Evolutionary conservation across 2,797 vertebrate genomes (phyloP).

Genomic region (Myotis pilosus): DNA sequence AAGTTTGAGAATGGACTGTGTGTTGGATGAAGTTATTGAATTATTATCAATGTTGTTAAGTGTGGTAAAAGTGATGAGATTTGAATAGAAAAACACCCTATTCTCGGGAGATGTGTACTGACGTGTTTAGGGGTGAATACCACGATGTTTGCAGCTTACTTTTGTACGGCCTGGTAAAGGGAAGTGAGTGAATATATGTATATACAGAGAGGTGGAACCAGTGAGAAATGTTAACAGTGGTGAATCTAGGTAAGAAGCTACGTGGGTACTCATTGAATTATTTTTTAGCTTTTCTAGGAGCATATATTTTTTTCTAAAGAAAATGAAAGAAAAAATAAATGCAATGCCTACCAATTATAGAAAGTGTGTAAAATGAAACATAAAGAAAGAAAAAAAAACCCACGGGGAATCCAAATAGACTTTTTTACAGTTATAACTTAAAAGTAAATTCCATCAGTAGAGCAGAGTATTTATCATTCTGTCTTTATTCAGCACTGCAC

Average conservation of each 20-base stretch:
- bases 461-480: background rate
- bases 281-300: background rate
- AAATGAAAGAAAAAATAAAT: background rate
- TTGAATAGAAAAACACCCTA: background rate
- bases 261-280: background rate
- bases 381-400: background rate
- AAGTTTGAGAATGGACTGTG: background rate
- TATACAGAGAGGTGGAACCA: background rate
- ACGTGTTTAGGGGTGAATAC: background rate
- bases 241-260: background rate
- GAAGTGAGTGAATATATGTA: background rate
- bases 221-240: background rate
- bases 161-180: background rate
- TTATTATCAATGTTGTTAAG: background rate
- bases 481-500: background rate
- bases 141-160: background rate
- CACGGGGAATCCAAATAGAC: background rate
- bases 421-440: background rate
- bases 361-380: background rate
- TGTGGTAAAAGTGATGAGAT: background rate
- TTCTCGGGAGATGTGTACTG: background rate
- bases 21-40: background rate
- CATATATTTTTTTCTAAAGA: background rate
- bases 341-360: background rate
- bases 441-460: slow-evolving; percentile 4